phyloP scores from a whole-genome alignment of 2,888 invertebrate genomes.

The Andrena praecox region DNA sequence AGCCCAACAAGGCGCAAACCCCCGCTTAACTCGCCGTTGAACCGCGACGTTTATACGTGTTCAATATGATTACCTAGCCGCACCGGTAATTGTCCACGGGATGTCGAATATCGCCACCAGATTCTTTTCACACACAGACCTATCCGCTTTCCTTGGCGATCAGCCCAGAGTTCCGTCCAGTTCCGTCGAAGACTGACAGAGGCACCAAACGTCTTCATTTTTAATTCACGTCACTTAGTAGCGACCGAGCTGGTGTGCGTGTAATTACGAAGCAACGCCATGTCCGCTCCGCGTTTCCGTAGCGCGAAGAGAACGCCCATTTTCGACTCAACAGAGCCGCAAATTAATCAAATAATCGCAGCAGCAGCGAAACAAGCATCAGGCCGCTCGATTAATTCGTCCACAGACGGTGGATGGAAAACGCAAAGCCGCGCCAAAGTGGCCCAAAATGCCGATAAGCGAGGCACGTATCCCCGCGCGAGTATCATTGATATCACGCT shows the following conservation, averaged over 20 bases:
- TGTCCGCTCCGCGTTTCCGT: constrained; percentile 6
- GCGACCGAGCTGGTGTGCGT: background rate
- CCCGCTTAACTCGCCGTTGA: too few relatives aligned
- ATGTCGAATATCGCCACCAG: background rate
- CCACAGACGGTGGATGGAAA: background rate
- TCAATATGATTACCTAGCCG: background rate
- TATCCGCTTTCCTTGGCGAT: background rate
- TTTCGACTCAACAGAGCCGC: background rate
- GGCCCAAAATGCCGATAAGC: background rate
- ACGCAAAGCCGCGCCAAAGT: background rate
- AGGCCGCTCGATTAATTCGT: constrained; percentile 4
- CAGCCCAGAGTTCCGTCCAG: background rate
- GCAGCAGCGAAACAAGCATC: background rate
- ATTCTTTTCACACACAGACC: background rate
- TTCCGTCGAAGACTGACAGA: constrained; percentile 32
- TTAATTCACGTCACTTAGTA: constrained; percentile 40
- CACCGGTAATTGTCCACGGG: background rate
- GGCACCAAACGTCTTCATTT: constrained; percentile 28
- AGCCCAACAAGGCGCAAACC: too few relatives aligned
- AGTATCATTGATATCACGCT: background rate
- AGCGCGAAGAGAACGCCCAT: constrained; percentile 5
- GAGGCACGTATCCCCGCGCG: background rate
- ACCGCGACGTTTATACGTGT: too few relatives aligned
- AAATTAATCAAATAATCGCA: constrained; percentile 22
- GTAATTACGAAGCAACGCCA: background rate